A percentile compares a stretch with the other conserved stretches of the same genome.
These are phyloP conservation scores for Chromis chromis DNA, from an alignment of 2,797 vertebrate species.

Conservation along the genomic window DNA sequence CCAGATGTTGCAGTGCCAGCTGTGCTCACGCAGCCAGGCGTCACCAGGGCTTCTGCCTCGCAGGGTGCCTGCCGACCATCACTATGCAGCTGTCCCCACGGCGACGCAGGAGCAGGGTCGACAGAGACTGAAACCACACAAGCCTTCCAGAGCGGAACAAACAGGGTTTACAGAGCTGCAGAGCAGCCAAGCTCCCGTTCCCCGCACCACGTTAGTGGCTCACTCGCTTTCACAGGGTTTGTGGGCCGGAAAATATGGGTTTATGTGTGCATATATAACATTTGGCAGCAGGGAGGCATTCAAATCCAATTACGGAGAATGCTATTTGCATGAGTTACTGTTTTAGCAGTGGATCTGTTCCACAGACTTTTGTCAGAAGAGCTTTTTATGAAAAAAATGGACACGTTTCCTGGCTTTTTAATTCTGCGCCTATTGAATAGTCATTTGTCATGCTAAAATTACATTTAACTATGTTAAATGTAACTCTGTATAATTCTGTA, in stretches of 20 bases:
- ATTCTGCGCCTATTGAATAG: slow-evolving; percentile 35
- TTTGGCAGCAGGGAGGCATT: slow-evolving; percentile 83
- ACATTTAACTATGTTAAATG: slow-evolving; percentile 36
- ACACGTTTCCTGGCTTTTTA: slow-evolving; percentile 48
- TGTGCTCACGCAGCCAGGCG: slow-evolving; percentile 74
- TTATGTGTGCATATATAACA: slow-evolving; percentile 83
- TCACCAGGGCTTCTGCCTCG: slow-evolving; percentile 69
- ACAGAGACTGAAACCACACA: slow-evolving; percentile 72
- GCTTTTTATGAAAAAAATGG: slow-evolving; percentile 40
- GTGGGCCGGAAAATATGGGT: slow-evolving; percentile 83
- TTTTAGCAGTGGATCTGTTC: slow-evolving; percentile 72
- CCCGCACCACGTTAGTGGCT: slow-evolving; percentile 72
- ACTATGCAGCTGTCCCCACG: slow-evolving; percentile 71
- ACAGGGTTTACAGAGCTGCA: slow-evolving; percentile 78
- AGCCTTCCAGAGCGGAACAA: slow-evolving; percentile 78
- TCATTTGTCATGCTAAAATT: slow-evolving; percentile 48
- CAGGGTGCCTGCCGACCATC: slow-evolving; percentile 67
- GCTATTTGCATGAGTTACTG: slow-evolving; percentile 83
- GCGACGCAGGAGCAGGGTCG: slow-evolving; percentile 56
- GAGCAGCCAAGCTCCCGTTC: slow-evolving; percentile 73
- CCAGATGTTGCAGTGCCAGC: slow-evolving; percentile 83
- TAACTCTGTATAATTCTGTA: slow-evolving; percentile 11
- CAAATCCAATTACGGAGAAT: slow-evolving; percentile 83
- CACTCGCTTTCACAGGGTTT: slow-evolving; percentile 78
- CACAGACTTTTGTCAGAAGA: slow-evolving; percentile 70